Conservation (phyloP, 2,797 vertebrate species). For the Gymnopithys bicolor region DNA sequence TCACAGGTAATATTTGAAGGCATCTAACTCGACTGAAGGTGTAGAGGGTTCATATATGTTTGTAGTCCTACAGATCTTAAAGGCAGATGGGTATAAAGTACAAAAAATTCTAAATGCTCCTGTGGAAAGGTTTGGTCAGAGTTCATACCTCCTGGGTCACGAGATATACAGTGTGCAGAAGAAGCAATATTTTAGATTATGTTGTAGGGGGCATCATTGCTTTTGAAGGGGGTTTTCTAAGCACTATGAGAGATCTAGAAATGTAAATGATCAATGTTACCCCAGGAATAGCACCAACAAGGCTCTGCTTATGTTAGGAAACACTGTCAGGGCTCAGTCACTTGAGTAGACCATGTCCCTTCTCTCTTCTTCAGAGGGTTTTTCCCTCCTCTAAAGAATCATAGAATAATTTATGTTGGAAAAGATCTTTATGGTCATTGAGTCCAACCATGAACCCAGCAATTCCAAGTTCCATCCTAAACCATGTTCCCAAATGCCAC, state of each 20-base stretch:
- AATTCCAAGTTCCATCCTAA: not conserved
- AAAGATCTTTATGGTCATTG: not conserved
- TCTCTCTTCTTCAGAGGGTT: not conserved
- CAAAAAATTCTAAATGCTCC: not conserved
- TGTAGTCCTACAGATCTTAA: not conserved
- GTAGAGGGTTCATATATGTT: not conserved
- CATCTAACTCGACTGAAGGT: not conserved
- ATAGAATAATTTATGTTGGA: not conserved
- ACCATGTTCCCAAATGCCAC: fast-evolving
- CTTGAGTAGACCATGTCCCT: not conserved
- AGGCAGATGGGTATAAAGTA: not conserved
- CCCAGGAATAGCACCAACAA: not conserved
- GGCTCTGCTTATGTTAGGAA: not conserved
- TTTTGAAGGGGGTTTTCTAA: not conserved
- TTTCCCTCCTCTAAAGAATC: not conserved
- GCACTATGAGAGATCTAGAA: not conserved
- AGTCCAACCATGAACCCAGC: not conserved
- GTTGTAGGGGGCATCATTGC: not conserved
- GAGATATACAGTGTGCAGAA: not conserved
- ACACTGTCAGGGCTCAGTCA: not conserved
- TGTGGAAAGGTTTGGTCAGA: not conserved
- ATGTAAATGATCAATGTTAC: not conserved
- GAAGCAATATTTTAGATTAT: not conserved
- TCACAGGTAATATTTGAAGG: not conserved
- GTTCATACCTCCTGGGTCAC: not conserved